Evolutionary conservation across 2,797 vertebrate species (phyloP).

Genomic region (Poeciliopsis gracilis): DNA sequence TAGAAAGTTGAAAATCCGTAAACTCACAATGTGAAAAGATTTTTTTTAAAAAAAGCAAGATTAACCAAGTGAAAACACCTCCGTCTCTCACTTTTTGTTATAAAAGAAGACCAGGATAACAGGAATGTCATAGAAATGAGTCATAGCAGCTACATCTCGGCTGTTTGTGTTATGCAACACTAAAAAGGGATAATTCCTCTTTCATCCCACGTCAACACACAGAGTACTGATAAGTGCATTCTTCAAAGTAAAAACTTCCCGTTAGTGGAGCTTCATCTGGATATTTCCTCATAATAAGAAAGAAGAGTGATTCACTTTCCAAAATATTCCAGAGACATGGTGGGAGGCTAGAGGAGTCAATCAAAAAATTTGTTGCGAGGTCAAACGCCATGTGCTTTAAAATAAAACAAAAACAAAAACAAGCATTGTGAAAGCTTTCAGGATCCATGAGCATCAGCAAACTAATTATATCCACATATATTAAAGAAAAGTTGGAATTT

Average conservation of each 20-base stretch:
- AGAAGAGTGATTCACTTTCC: conserved; percentile 30
- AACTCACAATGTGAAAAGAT: background rate
- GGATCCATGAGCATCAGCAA: background rate
- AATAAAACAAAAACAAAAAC: background rate
- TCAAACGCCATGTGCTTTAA: conserved; percentile 27
- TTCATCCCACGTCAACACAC: conserved; percentile 35
- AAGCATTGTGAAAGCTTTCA: conserved; percentile 10
- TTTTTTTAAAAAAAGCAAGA: background rate
- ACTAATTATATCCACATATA: background rate
- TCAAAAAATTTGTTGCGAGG: conserved; percentile 15
- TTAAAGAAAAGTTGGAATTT: background rate
- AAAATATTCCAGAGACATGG: conserved; percentile 36
- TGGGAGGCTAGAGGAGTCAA: conserved; percentile 30
- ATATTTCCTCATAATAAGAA: conserved; percentile 41
- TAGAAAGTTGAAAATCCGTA: background rate
- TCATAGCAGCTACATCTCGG: conserved; percentile 41
- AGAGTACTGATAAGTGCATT: conserved; percentile 33
- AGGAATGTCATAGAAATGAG: conserved; percentile 21
- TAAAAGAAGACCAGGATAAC: conserved; percentile 11
- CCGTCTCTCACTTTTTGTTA: background rate
- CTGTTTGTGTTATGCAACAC: conserved; percentile 56
- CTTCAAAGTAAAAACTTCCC: conserved; percentile 53
- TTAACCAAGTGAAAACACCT: conserved; percentile 1
- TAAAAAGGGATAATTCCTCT: conserved; percentile 40
- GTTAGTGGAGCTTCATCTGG: conserved; percentile 28